Base-by-base conservation (phyloP, 2,797 vertebrate species). In the Gallinago solitaria region DNA sequence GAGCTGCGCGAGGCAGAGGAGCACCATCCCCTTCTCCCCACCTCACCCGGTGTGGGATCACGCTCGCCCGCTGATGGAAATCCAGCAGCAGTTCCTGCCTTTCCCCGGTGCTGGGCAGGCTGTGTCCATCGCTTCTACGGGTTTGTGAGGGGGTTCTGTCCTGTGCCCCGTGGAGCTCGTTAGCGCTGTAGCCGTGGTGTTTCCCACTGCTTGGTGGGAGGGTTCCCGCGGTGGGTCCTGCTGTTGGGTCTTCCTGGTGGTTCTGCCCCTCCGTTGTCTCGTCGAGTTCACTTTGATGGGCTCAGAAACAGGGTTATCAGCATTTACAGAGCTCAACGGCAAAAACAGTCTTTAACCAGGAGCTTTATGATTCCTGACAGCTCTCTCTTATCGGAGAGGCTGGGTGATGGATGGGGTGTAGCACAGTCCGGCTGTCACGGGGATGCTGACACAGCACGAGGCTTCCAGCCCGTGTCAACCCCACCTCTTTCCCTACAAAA, bases 1-100 rank as follows among this genome's bases (percentile, higher is more conserved):
- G 45, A 50, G 45, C 63, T 23, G 35, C 67, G 21, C 15, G 6
- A 9, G 37, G 2, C 43, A 23, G 63, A 5, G 14, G 28, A 17
- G 14, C 77, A 27, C 9, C 9, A 16, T 18, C 73, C 59, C 67
- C 3, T 0, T 35, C 56, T 21, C 18, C 11, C 28, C 1, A 12
- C 10, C 20, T 11, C 61, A 2, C 21, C 45, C 64, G 0, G 9
- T 2, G 20, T 2, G 0, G 7, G 13, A 43, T 32, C 77, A 33
- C 24, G 21, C 51, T 27, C 83, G 16, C 3, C 27, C 1, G 0
- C 37, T 27, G 17, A 2, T 4, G 8, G 21, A 48, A 48, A 73
- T 21, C 75, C 69, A 1, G 33, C 23, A 9, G 67, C 67, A 14
- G 2, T n/a, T 47, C 27, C 51, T 18, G 17, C 48, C 2, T 20